Percentiles rank a stretch among this genome's conserved stretches.
Conservation (phyloP, 2,888 invertebrate species). For the Pollenia griseotomentosa region DNA sequence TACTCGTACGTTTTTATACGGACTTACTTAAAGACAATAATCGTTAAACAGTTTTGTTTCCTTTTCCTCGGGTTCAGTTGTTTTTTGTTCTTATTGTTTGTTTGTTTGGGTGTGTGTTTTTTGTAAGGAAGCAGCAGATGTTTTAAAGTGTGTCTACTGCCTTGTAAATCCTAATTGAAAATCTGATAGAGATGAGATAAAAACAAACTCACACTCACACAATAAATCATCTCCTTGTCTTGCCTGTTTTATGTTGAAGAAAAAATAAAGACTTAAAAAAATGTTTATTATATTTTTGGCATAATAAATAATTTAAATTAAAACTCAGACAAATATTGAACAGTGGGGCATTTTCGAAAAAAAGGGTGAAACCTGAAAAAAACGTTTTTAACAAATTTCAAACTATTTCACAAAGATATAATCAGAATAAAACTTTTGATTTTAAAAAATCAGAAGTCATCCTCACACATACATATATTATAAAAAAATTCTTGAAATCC, state of each 20-base stretch:
- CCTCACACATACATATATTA: no score
- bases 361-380: no score
- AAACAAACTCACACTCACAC: neutral
- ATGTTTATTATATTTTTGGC: conserved; percentile 8
- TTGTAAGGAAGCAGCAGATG: conserved; percentile 40
- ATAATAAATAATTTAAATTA: neutral
- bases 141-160: conserved; percentile 46
- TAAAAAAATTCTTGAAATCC: no score
- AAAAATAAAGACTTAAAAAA: neutral
- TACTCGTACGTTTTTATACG: conserved; percentile 10
- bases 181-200: conserved; percentile 25
- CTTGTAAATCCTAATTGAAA: conserved; percentile 54
- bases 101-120: neutral
- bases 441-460: no score
- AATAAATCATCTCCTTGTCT: conserved; percentile 22
- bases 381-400: no score
- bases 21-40: conserved; percentile 45
- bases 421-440: no score
- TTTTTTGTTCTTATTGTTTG: neutral
- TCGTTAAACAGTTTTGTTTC: conserved; percentile 38
- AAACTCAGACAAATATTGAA: no score
- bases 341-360: no score
- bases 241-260: conserved; percentile 13
- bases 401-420: no score
- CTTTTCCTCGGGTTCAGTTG: conserved; percentile 21